Percentiles rank a stretch among this genome's conserved stretches.
Evolutionary conservation across 2,888 invertebrate species (phyloP).

Genomic region (Eurytoma adleriae): DNA sequence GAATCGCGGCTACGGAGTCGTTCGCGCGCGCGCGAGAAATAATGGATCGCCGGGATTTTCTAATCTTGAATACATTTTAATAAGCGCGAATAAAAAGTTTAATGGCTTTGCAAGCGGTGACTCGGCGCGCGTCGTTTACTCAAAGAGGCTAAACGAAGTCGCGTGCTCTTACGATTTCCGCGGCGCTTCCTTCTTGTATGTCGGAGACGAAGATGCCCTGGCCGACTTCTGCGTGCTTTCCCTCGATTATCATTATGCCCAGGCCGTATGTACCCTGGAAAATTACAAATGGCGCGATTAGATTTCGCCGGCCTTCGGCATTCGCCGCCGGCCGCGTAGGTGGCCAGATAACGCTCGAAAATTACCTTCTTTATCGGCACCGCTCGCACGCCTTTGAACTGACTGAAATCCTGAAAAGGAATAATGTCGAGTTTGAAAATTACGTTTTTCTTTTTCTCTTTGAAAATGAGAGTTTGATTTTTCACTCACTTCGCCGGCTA

Average conservation of each 20-base stretch:
- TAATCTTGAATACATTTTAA: background rate
- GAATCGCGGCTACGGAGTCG: too few species aligned
- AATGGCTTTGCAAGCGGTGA: background rate
- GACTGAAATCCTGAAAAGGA: conserved; percentile 60
- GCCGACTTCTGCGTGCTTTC: conserved; percentile 93
- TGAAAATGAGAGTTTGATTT: background rate
- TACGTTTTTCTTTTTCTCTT: background rate
- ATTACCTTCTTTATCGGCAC: conserved; percentile 91
- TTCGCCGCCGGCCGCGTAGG: background rate
- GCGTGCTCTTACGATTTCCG: conserved; percentile 83
- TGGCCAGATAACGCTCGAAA: conserved; percentile 18
- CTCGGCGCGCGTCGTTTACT: background rate
- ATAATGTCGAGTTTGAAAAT: conserved; percentile 2
- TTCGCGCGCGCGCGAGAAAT: too few species aligned
- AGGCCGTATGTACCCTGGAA: conserved; percentile 86
- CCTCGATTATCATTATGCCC: conserved; percentile 97
- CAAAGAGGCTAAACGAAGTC: background rate
- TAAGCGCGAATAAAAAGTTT: background rate
- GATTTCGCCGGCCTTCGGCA: conserved; percentile 13
- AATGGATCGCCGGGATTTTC: too few species aligned
- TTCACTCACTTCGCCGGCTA: conserved; percentile 87
- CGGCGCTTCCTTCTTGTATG: conserved; percentile 92
- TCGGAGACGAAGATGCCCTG: conserved; percentile 96
- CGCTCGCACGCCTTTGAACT: conserved; percentile 87
- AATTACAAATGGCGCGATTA: conserved; percentile 33